Percentiles rank a stretch among this genome's conserved stretches.
phyloP scores from a whole-genome alignment of 37 sponge, comb jelly and placozoan species.

The Chondrilla cf. caribensis region DNA sequence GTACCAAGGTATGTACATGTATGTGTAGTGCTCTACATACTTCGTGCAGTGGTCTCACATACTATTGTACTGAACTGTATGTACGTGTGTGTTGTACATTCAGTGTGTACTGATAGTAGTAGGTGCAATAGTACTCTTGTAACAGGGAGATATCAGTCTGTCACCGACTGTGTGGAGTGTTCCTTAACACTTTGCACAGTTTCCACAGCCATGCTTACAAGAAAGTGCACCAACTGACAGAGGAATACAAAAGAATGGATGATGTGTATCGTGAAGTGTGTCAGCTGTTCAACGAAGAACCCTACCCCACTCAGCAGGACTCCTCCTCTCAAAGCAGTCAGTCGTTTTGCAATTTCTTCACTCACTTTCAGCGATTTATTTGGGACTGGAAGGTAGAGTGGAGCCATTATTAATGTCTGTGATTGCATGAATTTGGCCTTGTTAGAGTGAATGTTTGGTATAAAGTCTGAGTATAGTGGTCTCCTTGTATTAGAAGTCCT shows the following conservation, averaged over 20 bases:
- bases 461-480: too few relatives aligned
- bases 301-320: constrained; percentile 58
- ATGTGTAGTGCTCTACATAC: too few relatives aligned
- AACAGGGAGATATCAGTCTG: background rate
- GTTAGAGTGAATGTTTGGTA: too few relatives aligned
- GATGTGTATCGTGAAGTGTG: constrained; percentile 79
- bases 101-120: background rate
- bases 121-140: background rate
- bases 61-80: constrained; percentile 1
- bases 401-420: too few relatives aligned
- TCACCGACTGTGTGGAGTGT: background rate
- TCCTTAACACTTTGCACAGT: constrained; percentile 52
- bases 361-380: constrained; percentile 57
- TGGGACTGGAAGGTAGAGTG: constrained; percentile 74
- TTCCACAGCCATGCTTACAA: constrained; percentile 56
- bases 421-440: too few relatives aligned
- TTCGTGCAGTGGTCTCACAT: too few relatives aligned
- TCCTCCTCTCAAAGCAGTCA: background rate
- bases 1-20: too few relatives aligned
- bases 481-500: too few relatives aligned
- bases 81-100: constrained; percentile 9
- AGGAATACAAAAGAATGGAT: constrained; percentile 69
- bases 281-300: constrained; percentile 72
- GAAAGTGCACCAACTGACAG: constrained; percentile 54
- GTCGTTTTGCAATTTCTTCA: constrained; percentile 46